A percentile compares a stretch with the other conserved stretches of the same genome.
Conservation (phyloP, 2,888 invertebrate species). For the Caenorhabditis zanzibari region DNA sequence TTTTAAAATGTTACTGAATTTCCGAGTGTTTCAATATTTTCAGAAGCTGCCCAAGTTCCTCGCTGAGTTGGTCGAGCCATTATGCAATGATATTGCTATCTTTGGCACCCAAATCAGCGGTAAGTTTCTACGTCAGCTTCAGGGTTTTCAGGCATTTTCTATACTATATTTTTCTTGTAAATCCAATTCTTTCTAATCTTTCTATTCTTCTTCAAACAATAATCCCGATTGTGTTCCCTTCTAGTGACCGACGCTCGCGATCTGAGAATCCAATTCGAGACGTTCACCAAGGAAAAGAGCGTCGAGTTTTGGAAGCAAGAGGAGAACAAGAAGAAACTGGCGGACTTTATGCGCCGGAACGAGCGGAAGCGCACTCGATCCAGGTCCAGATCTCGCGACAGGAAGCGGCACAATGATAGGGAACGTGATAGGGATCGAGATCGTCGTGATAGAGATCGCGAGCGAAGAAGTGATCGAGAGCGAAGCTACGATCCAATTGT, state of each 20-base stretch:
- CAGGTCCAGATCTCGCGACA: slow-evolving; percentile 9
- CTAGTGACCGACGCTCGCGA: slow-evolving; percentile 34
- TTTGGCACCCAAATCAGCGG: slow-evolving; percentile 60
- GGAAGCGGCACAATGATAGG: neutral
- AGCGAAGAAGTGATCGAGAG: neutral
- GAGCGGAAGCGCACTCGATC: slow-evolving; percentile 8
- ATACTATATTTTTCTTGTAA: slow-evolving; percentile 10
- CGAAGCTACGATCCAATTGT: neutral
- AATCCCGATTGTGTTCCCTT: neutral
- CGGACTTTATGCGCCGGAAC: slow-evolving; percentile 10
- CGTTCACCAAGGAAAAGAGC: slow-evolving; percentile 26
- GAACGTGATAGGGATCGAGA: neutral
- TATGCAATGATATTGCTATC: slow-evolving; percentile 58
- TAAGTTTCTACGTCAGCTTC: slow-evolving; percentile 17
- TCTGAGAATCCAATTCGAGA: slow-evolving; percentile 25
- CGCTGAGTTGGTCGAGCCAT: slow-evolving; percentile 49
- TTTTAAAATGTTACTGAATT: too few species aligned
- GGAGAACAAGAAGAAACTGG: slow-evolving; percentile 10
- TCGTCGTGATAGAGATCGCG: neutral
- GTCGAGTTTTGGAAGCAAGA: slow-evolving; percentile 18
- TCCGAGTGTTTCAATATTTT: too few species aligned
- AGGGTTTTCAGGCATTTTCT: neutral
- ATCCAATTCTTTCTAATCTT: neutral
- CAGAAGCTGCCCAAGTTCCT: slow-evolving; percentile 42
- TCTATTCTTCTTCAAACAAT: too few species aligned